These are phyloP conservation scores for Thunnus maccoyii DNA, from an alignment of 2,113 vertebrate species.

Conservation along the genomic window DNA sequence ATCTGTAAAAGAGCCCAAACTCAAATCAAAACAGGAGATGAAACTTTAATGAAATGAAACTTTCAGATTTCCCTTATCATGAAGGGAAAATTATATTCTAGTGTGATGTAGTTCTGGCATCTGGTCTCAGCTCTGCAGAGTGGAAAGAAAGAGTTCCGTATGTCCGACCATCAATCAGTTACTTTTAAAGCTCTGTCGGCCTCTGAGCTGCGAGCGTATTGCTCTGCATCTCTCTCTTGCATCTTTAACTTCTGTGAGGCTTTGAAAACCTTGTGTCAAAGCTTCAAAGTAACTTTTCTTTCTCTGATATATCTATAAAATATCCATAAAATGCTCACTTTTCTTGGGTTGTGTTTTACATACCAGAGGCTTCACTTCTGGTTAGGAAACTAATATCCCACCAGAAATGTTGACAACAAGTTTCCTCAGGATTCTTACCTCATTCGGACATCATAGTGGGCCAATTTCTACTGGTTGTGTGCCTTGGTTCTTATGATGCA, in stretches of 20 bases:
- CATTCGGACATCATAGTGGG: rapidly evolving
- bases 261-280: slow-evolving; percentile 60
- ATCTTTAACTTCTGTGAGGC: slow-evolving; percentile 59
- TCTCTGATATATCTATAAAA: slow-evolving; percentile 22
- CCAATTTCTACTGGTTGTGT: background rate
- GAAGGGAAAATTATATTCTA: background rate
- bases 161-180: slow-evolving; percentile 52
- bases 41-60: slow-evolving; percentile 2
- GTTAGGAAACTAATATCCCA: background rate
- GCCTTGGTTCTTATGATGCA: background rate
- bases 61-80: background rate
- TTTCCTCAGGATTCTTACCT: background rate
- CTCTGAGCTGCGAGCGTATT: background rate
- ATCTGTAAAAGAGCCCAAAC: background rate
- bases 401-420: background rate
- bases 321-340: slow-evolving; percentile 22
- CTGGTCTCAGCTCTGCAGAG: slow-evolving; percentile 10
- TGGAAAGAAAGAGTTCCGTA: slow-evolving; percentile 25
- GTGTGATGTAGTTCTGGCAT: slow-evolving; percentile 10
- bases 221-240: slow-evolving; percentile 40
- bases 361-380: background rate
- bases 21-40: background rate
- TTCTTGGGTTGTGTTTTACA: slow-evolving; percentile 33
- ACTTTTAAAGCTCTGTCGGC: slow-evolving; percentile 37
- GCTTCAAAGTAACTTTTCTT: slow-evolving; percentile 60